These are phyloP conservation scores for Volucella zonaria DNA, from an alignment of 2,888 invertebrate genomes.

Conservation along the genomic window DNA sequence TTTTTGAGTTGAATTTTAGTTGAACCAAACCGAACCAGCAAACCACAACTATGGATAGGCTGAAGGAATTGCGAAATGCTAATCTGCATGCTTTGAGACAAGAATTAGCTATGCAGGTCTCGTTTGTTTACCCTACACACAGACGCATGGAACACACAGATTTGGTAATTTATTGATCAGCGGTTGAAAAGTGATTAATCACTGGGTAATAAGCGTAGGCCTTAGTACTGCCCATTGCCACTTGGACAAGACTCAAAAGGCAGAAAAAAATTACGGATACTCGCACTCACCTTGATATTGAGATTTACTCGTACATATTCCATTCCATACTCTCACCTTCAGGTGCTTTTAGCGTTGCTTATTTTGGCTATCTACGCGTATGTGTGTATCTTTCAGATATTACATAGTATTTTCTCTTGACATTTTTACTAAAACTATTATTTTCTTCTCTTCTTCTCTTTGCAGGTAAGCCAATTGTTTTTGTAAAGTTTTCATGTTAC, in stretches of 20 bases:
- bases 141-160: no score
- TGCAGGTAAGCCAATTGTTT: constrained; percentile 48
- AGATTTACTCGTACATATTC: constrained; percentile 18
- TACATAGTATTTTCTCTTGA: constrained; percentile 16
- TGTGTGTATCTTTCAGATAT: background rate
- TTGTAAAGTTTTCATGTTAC: background rate
- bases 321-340: constrained; percentile 30
- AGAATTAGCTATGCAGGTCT: constrained; percentile 26
- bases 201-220: constrained; percentile 23
- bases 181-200: constrained; percentile 26
- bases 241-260: constrained; percentile 34
- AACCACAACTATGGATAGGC: background rate
- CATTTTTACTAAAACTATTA: background rate
- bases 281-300: constrained; percentile 48
- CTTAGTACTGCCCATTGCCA: constrained; percentile 23
- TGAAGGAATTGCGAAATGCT: constrained; percentile 41
- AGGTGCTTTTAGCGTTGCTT: background rate
- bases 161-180: constrained; percentile 1
- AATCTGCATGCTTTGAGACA: constrained; percentile 16
- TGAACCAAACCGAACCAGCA: no score
- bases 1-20: constrained; percentile 11
- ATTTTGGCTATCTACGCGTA: background rate
- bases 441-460: constrained; percentile 22
- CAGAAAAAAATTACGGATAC: constrained; percentile 27
- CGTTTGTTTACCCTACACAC: constrained; percentile 4